Base-by-base conservation (phyloP, 2,113 vertebrate genomes). In the Osmerus eperlanus region DNA sequence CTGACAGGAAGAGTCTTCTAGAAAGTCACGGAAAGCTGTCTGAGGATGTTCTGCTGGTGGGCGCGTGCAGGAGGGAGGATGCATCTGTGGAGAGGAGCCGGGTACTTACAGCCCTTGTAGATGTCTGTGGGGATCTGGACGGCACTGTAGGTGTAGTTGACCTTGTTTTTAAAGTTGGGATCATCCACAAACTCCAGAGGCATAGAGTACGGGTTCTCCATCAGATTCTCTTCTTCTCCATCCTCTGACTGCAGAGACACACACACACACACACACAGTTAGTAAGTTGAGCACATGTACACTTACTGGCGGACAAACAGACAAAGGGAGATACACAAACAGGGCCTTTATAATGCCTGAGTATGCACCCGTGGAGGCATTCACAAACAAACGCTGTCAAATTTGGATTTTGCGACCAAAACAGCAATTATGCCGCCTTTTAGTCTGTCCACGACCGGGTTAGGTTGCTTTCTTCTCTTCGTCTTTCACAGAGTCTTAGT, bases 51-150 rank as follows among this genome's bases (percentile, higher is more conserved):
- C 15, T 55, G 54, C 18, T 55, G 18, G 54, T n/a, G 18, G 3
- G 54, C 3, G 54, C 13, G 19, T 18, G 9, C 6, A 14, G 19
- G n/a, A 52, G 47, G 21, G 51, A 19, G 2, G 18, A 4, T 13
- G 36, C 36, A 8, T 2, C 3, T 32, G 29, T 32, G 5, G 29
- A 32, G 29, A 4, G 29, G 29, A 32, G 29, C 29, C 29, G 32
- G 59, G 61, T 83, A 97, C 97, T 98, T 85, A 99, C 97, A 99
- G 94, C 97, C 97, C 92, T 98, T 99, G 94, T 98, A 99, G 90
- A 99, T 99, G 89, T 99, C 97, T n/a, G 97, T 99, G 32, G 97
- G 97, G 85, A 99, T 99, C 94, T 99, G 97, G 75, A 99, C 97
- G 0, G 97, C 97, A 1, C 96, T 95, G 3, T 95, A 95, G 0